A percentile compares a stretch with the other conserved stretches of the same genome.
These are phyloP conservation scores for Ophioninae sp. DNA, from an alignment of 2,888 invertebrate genomes.

Conservation along the genomic window DNA sequence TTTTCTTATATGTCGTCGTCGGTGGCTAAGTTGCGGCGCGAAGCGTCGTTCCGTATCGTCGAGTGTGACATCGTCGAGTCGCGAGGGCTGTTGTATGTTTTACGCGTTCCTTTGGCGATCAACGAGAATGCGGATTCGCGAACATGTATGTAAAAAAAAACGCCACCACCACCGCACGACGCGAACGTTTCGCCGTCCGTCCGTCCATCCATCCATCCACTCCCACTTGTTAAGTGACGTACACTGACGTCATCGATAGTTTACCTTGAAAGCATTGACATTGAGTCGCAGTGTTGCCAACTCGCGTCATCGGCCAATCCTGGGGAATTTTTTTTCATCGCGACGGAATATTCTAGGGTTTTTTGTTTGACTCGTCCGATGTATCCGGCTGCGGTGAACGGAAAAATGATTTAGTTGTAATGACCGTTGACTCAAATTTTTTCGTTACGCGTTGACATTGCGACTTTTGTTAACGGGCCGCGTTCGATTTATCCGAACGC, in stretches of 20 bases:
- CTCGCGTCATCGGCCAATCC: slow-evolving; percentile 34
- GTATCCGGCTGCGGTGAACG: background rate
- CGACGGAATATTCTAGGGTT: background rate
- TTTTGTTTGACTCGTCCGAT: background rate
- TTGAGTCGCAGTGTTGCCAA: slow-evolving; percentile 77
- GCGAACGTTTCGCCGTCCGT: slow-evolving; percentile 69
- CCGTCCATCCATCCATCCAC: slow-evolving; percentile 76
- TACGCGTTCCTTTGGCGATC: slow-evolving; percentile 63
- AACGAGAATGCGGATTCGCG: slow-evolving; percentile 74
- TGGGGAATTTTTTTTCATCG: background rate
- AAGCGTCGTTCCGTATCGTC: slow-evolving; percentile 33
- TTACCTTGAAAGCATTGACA: slow-evolving; percentile 81
- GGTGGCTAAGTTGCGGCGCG: slow-evolving; percentile 28
- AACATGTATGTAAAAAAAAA: slow-evolving; percentile 60
- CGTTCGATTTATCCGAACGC: background rate
- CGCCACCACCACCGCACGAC: slow-evolving; percentile 61
- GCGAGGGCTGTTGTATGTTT: slow-evolving; percentile 4
- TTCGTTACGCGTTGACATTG: background rate
- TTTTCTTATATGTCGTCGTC: background rate
- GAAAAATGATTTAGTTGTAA: background rate
- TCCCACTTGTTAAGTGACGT: slow-evolving; percentile 81
- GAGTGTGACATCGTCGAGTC: slow-evolving; percentile 27
- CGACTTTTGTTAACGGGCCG: background rate
- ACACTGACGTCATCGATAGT: slow-evolving; percentile 81
- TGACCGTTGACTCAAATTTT: no score